Base-by-base conservation (phyloP, 2,113 vertebrate species). In the Sander lucioperca region DNA sequence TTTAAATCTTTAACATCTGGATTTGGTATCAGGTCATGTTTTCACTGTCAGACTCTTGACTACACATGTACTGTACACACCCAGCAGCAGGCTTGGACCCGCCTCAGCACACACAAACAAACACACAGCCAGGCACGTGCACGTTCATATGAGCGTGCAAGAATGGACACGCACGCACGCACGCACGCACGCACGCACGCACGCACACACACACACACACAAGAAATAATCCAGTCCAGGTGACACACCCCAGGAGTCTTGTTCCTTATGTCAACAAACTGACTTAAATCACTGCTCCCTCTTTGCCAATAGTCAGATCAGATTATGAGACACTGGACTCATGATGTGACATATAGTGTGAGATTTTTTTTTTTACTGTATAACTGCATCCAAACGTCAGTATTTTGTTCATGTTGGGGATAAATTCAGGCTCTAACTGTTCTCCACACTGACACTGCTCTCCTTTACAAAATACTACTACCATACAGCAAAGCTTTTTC, bases 191-290 rank as follows among this genome's bases (percentile, higher is more conserved):
- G 23, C 64, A 66, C 8, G 8, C 65, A 75, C 74, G 69, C 30
- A 57, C 15, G 54, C 59, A 53, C 62, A 45, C 25, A 45, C 77
- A 16, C 9, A 56, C 51, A 67, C 71, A 79, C 43, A 82, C 45
- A 36, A 79, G 36, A 77, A 43, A 86, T 86, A 83, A 70, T 48
- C 21, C 16, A 71, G 74, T 39, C 66, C 85, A 91, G 88, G 86
- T 90, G 90, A 89, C 91, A 91, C 90, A 64, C 85, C 85, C 88
- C 73, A 9, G 85, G 86, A 87, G 84, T 53, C 70, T 23, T 66
- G 72, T 48, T 85, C 81, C 58, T 78, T 68, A n/a, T 76, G 89
- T 90, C 89, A 89, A 91, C 90, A 83, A 76, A 53, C 72, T 47
- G 74, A 47, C 79, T 45, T 69, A 77, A 65, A 77, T 71, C 81